These are phyloP conservation scores for Hylia prasina DNA, from an alignment of 2,113 vertebrate genomes.

Conservation along the genomic window DNA sequence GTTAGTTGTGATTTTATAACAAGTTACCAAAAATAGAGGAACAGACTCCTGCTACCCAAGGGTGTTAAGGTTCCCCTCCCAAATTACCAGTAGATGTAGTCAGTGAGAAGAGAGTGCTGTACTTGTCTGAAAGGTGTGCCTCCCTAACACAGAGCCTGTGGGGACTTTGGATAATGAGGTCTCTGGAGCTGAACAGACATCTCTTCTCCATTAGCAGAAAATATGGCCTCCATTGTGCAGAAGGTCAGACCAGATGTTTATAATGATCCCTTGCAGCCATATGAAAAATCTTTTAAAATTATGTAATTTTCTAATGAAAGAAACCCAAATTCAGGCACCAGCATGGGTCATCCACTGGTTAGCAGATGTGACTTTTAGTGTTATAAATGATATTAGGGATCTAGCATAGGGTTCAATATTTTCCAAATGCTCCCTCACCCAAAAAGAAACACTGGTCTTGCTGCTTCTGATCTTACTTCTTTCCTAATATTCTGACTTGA, in stretches of 20 bases:
- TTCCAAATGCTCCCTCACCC: not conserved
- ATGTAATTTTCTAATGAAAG: conserved; percentile 18
- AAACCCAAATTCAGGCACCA: not conserved
- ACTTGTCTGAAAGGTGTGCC: not conserved
- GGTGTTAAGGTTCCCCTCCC: not conserved
- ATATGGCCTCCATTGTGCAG: conserved; percentile 17
- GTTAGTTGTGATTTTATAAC: not conserved
- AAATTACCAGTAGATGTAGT: not conserved
- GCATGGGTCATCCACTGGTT: not conserved
- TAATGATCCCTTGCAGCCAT: conserved; percentile 43
- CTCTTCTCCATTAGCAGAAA: conserved; percentile 49
- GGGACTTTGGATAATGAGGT: conserved; percentile 44
- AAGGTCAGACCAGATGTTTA: conserved; percentile 43
- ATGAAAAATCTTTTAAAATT: conserved; percentile 17
- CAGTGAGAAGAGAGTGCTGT: not conserved
- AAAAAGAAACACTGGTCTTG: not conserved
- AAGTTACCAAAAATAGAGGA: not conserved
- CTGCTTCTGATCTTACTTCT: not conserved
- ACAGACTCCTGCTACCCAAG: not conserved
- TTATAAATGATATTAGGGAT: not conserved
- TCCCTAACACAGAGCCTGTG: not conserved
- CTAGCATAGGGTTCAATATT: not conserved
- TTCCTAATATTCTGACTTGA: not conserved
- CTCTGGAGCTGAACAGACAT: conserved; percentile 41
- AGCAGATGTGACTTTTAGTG: not conserved